Evolutionary conservation across 2,797 vertebrate species (phyloP).

Genomic region (Clamator glandarius): DNA sequence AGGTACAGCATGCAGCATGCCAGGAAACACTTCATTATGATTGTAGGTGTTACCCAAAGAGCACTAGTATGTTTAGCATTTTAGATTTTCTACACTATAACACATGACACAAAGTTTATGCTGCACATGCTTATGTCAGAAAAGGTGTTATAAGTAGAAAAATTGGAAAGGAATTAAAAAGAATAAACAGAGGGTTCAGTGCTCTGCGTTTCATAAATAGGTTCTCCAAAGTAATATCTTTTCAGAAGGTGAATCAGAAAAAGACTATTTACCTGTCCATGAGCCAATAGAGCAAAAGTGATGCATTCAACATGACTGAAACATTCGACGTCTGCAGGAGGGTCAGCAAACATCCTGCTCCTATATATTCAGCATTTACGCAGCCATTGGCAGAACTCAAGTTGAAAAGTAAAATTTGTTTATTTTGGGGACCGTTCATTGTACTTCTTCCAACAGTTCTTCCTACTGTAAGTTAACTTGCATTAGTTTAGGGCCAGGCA

Average conservation of each 20-base stretch:
- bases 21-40: conserved; percentile 64
- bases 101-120: background rate
- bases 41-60: conserved; percentile 45
- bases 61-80: background rate
- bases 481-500: conserved; percentile 15
- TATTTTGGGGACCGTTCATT: conserved; percentile 1
- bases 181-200: background rate
- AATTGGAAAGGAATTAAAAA: background rate
- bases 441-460: conserved; percentile 23
- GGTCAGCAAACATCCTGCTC: conserved; percentile 9
- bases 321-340: conserved; percentile 6
- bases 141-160: conserved; percentile 39
- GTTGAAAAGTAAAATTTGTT: conserved; percentile 28
- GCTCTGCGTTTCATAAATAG: conserved; percentile 10
- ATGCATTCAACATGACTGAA: conserved; percentile 10
- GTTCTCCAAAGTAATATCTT: conserved; percentile 2
- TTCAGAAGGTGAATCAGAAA: conserved; percentile 9
- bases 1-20: background rate
- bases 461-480: conserved; percentile 55
- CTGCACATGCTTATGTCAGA: conserved; percentile 20
- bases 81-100: conserved; percentile 19
- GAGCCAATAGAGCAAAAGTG: background rate
- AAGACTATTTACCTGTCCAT: conserved; percentile 4
- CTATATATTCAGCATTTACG: background rate
- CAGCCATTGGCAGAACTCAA: background rate